Evolutionary conservation across 1,140 invertebrate genomes (phyloP), one percentile per base, ranked within the genome.

Genomic region (Microplitis mediator): DNA sequence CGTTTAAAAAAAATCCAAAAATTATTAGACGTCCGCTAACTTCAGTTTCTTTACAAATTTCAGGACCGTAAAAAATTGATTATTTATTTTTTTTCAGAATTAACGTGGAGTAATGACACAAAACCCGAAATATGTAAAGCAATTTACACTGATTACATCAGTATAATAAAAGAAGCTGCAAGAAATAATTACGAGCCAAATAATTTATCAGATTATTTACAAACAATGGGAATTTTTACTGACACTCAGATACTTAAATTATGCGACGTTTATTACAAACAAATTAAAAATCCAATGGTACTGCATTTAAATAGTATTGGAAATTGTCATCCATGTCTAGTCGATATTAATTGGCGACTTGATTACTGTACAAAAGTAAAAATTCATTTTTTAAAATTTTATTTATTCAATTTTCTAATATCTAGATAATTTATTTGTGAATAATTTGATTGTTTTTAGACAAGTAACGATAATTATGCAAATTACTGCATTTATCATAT

Each of bases 321-420:
- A 14, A 82, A 79, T 73, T 79, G 84, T 77, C 75, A 90, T 71
- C 89, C 90, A 4, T 90, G 91, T 76, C 88, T 93, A 58, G 86
- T 90, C n/a, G 91, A 93, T 77, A 85, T 91, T 3, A 88, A 89
- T 74, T 93, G 91, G 91, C 90, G 89, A 82, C 81, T 92, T 56
- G 90, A 92, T 81, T 90, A 88, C 76, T 83, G 85, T 32, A 74
- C 88, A 9, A 89, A 89, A 79, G 89, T 90, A 83, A 75, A 72
- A 31, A 9, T 14, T 69, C 4, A 13, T 8, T n/a, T 23, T 23
- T 23, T 23, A 1, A 23, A 60, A 35, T 61, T 35, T 60, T 11
- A 45, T 35, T 64, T 34, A 45, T 34, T 65, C 45, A n/a, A 65
- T 36, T 31, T 14, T 35, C 34, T 35, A 34, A 34, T 3, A 63